These are phyloP conservation scores for Pseudomugil gertrudae DNA, from an alignment of 2,797 vertebrate genomes.

Conservation along the genomic window DNA sequence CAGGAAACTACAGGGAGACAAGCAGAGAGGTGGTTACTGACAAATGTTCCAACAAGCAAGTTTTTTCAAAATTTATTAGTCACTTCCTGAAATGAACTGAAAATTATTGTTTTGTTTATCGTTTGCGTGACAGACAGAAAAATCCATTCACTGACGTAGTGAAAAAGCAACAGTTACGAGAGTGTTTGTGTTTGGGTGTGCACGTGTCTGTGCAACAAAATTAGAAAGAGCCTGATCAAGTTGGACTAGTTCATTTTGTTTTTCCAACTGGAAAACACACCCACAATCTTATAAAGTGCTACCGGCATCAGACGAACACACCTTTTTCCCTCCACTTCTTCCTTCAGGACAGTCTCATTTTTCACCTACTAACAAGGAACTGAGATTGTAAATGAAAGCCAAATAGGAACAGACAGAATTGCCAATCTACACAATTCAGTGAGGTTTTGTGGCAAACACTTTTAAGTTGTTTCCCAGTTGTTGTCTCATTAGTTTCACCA, in stretches of 20 bases:
- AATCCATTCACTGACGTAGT: conserved; percentile 5
- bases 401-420: background rate
- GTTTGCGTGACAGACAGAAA: background rate
- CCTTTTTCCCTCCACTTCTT: conserved; percentile 26
- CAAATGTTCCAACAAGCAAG: conserved; percentile 4
- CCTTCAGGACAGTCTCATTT: conserved; percentile 25
- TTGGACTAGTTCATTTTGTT: conserved; percentile 62
- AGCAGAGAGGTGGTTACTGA: conserved; percentile 47
- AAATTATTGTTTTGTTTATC: background rate
- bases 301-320: conserved; percentile 14
- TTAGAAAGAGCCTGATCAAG: conserved; percentile 65
- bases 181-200: conserved; percentile 20
- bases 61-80: background rate
- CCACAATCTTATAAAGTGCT: conserved; percentile 18
- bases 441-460: conserved; percentile 4
- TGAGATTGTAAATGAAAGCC: conserved; percentile 22
- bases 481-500: conserved; percentile 20
- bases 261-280: conserved; percentile 39
- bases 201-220: conserved; percentile 43
- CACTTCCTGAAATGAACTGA: background rate
- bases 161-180: background rate
- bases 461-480: conserved; percentile 13
- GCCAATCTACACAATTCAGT: background rate
- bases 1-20: conserved; percentile 82
- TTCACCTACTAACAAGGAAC: conserved; percentile 24